These are phyloP conservation scores for Athalia circularis DNA, from an alignment of 2,888 invertebrate genomes.

Conservation along the genomic window DNA sequence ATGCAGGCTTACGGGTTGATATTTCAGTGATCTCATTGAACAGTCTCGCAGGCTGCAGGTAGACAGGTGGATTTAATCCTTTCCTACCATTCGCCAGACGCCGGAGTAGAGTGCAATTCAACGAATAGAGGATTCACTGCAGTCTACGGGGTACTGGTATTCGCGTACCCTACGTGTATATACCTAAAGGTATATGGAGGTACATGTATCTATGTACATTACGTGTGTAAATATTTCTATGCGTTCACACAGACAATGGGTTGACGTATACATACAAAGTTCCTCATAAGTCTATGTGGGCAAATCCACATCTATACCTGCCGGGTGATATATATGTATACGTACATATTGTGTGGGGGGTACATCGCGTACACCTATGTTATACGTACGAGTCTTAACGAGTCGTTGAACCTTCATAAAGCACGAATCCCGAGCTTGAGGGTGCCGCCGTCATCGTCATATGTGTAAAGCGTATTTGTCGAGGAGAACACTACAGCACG, in stretches of 20 bases:
- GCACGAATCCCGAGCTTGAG: constrained; percentile 11
- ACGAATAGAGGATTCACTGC: constrained; percentile 15
- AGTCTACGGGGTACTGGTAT: neutral
- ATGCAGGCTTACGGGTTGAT: constrained; percentile 1
- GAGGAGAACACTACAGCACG: neutral
- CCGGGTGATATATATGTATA: neutral
- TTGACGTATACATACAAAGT: too few species aligned
- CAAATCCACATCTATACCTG: too few species aligned
- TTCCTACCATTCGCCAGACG: constrained; percentile 1
- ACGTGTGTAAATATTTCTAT: neutral
- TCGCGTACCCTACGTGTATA: neutral
- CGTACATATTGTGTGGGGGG: neutral
- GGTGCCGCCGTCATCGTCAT: constrained; percentile 1
- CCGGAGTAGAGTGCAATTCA: constrained; percentile 6
- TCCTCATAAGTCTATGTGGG: too few species aligned
- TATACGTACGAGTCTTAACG: neutral
- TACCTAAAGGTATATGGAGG: neutral
- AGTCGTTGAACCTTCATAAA: constrained; percentile 32
- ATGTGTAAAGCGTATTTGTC: too few species aligned
- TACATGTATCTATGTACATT: neutral
- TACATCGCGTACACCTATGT: neutral
- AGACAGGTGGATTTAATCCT: constrained; percentile 30
- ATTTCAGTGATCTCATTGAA: constrained; percentile 10
- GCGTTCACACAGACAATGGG: too few species aligned
- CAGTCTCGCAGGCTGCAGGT: constrained; percentile 4